Evolutionary conservation across 1,140 invertebrate genomes (phyloP).

Genomic region (Radopholus similis): DNA sequence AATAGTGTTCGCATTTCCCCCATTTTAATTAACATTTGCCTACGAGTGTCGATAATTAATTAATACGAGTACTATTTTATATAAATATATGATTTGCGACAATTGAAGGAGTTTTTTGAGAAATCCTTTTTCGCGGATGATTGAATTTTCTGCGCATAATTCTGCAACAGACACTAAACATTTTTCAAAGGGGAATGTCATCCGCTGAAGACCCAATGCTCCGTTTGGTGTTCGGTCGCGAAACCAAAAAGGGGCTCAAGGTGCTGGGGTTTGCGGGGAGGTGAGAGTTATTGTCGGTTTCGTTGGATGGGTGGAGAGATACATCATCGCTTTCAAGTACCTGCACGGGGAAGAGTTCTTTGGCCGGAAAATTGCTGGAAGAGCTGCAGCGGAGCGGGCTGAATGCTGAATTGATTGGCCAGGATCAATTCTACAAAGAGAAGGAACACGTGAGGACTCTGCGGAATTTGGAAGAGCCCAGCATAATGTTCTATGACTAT

Average conservation of each 20-base stretch:
- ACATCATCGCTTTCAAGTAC: too few species aligned
- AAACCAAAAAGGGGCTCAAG: slow-evolving; percentile 5
- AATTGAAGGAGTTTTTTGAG: too few species aligned
- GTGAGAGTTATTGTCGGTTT: slow-evolving; percentile 16
- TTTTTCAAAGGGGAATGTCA: neutral
- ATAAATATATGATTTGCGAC: too few species aligned
- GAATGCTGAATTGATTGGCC: neutral
- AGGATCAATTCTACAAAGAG: slow-evolving; percentile 23
- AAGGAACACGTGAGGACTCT: slow-evolving; percentile 3
- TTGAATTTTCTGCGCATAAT: too few species aligned
- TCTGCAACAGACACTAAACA: too few species aligned
- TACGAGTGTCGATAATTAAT: too few species aligned
- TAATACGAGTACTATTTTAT: too few species aligned
- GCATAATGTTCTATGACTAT: slow-evolving; percentile 31
- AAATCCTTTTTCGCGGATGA: too few species aligned
- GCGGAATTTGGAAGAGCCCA: neutral
- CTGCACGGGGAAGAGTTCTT: slow-evolving; percentile 29
- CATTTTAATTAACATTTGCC: too few species aligned
- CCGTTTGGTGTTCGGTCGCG: neutral
- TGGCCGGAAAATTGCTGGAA: slow-evolving; percentile 7
- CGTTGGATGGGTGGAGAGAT: too few species aligned
- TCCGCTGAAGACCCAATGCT: neutral
- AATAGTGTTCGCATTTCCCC: too few species aligned
- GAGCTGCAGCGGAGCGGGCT: slow-evolving; percentile 3
- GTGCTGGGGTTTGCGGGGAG: neutral